Evolutionary conservation across 2,797 vertebrate genomes (phyloP).

Genomic region (Betta splendens): DNA sequence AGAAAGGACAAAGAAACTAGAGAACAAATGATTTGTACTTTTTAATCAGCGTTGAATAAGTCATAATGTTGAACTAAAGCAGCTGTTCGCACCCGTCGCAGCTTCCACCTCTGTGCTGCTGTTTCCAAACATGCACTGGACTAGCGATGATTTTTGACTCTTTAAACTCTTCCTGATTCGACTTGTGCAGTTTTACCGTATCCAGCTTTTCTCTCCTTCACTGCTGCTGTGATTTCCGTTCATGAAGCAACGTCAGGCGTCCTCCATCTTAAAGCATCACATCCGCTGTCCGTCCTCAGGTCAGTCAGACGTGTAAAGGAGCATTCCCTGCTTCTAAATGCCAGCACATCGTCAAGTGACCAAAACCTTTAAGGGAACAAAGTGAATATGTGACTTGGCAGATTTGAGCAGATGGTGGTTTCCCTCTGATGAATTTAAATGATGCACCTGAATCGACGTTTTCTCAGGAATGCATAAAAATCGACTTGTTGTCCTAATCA

Average conservation of each 20-base stretch:
- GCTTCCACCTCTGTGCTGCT: no score
- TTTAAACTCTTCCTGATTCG: no score
- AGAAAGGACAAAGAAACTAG: not conserved
- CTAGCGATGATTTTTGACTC: no score
- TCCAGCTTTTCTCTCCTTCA: not conserved
- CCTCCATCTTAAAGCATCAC: conserved; percentile 4
- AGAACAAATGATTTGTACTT: not conserved
- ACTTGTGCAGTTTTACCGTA: no score
- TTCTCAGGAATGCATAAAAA: conserved; percentile 61
- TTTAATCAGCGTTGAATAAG: no score
- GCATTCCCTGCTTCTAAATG: conserved; percentile 33
- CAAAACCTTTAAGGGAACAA: conserved; percentile 27
- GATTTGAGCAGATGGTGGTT: conserved; percentile 52
- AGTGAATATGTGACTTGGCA: conserved; percentile 28
- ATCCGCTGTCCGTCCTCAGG: conserved; percentile 15
- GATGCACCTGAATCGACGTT: conserved; percentile 66
- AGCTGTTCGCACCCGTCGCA: not conserved
- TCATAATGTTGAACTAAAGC: no score
- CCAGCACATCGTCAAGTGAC: conserved; percentile 27
- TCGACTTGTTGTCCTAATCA: conserved; percentile 63
- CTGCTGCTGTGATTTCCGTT: not conserved
- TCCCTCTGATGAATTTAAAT: conserved; percentile 52
- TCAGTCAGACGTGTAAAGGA: conserved; percentile 24
- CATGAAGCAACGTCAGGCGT: not conserved
- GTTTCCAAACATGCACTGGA: no score